A percentile compares a stretch with the other conserved stretches of the same genome.
phyloP scores from a whole-genome alignment of 2,888 invertebrate genomes.

The Cheilosia impressa region DNA sequence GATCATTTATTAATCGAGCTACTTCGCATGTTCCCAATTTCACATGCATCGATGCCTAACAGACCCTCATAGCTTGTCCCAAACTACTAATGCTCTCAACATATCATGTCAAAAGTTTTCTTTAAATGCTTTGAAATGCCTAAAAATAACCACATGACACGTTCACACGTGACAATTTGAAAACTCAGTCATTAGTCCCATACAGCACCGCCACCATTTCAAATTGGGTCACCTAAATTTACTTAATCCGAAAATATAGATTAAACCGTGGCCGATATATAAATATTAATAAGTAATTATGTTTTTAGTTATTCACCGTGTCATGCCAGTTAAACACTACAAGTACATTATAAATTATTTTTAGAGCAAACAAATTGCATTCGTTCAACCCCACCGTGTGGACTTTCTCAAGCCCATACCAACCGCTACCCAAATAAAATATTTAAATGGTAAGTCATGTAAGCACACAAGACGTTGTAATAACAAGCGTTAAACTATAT shows the following conservation, averaged over 20 bases:
- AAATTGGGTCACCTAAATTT: conserved; percentile 25
- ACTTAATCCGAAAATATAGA: conserved; percentile 14
- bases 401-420: neutral
- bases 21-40: conserved; percentile 1
- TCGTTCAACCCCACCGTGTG: neutral
- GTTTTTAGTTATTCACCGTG: neutral
- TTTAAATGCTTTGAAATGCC: neutral
- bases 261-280: neutral
- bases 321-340: conserved; percentile 34
- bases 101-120: neutral
- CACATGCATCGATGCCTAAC: neutral
- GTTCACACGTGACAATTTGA: conserved; percentile 32
- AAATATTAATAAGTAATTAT: conserved; percentile 26
- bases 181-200: conserved; percentile 13
- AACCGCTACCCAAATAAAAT: conserved; percentile 39
- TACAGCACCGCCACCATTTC: conserved; percentile 2
- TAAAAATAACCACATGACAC: conserved; percentile 19
- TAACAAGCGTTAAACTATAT: conserved; percentile 19
- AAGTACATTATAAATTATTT: conserved; percentile 32
- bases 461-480: conserved; percentile 39
- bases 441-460: conserved; percentile 49
- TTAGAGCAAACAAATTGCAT: conserved; percentile 37
- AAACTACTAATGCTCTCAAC: neutral
- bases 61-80: neutral
- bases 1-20: neutral